Evolutionary conservation across 2,113 vertebrate genomes (phyloP), one percentile per base, ranked within the genome.

Genomic region (Monopterus albus): DNA sequence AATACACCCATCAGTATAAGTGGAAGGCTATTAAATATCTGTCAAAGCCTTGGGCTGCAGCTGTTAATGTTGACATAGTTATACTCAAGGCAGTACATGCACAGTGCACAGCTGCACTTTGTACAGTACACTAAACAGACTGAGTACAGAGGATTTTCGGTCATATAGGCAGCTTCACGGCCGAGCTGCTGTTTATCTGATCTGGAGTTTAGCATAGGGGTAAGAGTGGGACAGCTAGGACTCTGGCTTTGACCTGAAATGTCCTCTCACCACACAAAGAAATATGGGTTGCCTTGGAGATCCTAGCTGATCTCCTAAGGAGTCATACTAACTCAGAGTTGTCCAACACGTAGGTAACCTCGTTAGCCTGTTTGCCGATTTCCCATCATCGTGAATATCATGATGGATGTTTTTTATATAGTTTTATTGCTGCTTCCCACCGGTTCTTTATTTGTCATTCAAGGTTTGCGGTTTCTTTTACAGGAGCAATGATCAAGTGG

Each of bases 361-460:
- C n/a, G n/a, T n/a, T 31, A 31, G 8, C 8, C n/a, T n/a, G n/a
- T n/a, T n/a, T n/a, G n/a, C n/a, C n/a, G 7, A 64, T 33, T 47
- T 29, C 21, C 23, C 39, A 33, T 20, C n/a, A 6, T 9, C 29
- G 35, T 8, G 4, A 43, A 29, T 9, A 20, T 8, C 2, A 13
- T 17, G 10, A n/a, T 42, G 3, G 46, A 28, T 17, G 6, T 20
- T 56, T 39, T 46, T 7, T 51, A 31, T 31, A 31, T 31, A 31
- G n/a, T 0, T 51, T 25, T 40, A 17, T 65, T 43, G 4, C 21
- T 36, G 10, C 49, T 77, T 67, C 42, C 26, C 15, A 31, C 20
- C 21, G 9, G 15, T 25, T 49, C 61, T 70, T 76, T 77, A 52
- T 64, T 67, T 67, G 31, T 53, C 72, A 38, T 49, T 62, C 29